Evolutionary conservation across 53 echinoderm and acorn worm species (phyloP).

Genomic region (Apostichopus leukothele): DNA sequence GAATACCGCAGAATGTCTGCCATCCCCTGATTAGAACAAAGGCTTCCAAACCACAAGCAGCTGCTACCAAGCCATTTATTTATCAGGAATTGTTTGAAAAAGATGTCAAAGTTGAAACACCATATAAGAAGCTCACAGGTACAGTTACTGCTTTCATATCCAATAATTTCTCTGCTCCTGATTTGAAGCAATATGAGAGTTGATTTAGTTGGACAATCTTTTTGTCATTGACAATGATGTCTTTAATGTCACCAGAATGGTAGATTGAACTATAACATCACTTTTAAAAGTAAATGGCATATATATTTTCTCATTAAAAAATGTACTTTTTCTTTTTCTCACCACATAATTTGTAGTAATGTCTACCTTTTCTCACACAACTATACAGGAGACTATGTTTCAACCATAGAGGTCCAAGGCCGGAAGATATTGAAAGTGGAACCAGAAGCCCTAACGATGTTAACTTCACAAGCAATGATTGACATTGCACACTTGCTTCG

Average conservation of each 20-base stretch:
- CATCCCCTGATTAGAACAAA: neutral
- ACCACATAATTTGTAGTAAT: too few relatives aligned
- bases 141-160: neutral
- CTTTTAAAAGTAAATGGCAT: too few relatives aligned
- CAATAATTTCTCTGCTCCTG: too few relatives aligned
- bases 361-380: neutral
- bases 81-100: constrained; percentile 86
- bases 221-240: too few relatives aligned
- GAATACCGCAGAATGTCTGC: neutral
- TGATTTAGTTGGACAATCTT: too few relatives aligned
- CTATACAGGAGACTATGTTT: constrained; percentile 78
- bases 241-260: too few relatives aligned
- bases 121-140: constrained; percentile 88
- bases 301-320: too few relatives aligned
- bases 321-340: too few relatives aligned
- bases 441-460: constrained; percentile 78
- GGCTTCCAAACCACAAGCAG: constrained; percentile 40
- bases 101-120: constrained; percentile 62
- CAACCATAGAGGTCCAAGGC: constrained; percentile 81
- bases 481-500: constrained; percentile 91
- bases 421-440: constrained; percentile 88
- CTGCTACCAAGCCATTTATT: constrained; percentile 75
- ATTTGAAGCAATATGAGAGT: too few relatives aligned
- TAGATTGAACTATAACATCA: too few relatives aligned
- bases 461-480: constrained; percentile 89